Evolutionary conservation across 2,888 invertebrate species (phyloP).

Genomic region (Ornithoptera priamus): DNA sequence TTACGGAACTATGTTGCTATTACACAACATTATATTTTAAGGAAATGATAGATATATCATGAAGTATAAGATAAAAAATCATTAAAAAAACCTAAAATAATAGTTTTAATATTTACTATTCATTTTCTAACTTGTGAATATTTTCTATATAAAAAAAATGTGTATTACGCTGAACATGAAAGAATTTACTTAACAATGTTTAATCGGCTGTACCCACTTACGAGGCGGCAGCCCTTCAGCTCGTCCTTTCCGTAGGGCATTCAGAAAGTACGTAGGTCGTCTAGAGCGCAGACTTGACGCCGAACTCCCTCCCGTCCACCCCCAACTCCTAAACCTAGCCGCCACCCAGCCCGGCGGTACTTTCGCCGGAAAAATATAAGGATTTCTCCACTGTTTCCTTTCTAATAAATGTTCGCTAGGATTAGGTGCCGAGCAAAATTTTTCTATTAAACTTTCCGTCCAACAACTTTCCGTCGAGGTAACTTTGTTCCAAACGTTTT

Average conservation of each 20-base stretch:
- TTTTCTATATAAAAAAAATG: no score
- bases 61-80: no score
- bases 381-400: conserved; percentile 13
- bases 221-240: conserved; percentile 6
- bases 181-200: no score
- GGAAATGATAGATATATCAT: no score
- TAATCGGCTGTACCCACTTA: background rate
- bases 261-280: conserved; percentile 23
- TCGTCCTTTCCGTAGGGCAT: conserved; percentile 25
- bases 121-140: no score
- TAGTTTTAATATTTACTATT: no score
- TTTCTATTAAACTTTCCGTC: background rate
- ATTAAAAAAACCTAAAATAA: no score
- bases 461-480: conserved; percentile 5
- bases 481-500: no score
- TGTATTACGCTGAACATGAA: no score
- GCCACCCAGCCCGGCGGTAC: conserved; percentile 1
- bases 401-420: conserved; percentile 9
- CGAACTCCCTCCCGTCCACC: background rate
- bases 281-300: conserved; percentile 10
- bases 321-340: background rate
- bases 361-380: conserved; percentile 9
- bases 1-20: no score
- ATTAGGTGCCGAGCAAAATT: conserved; percentile 10
- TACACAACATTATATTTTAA: no score